These are phyloP conservation scores for Danionella cerebrum DNA, from an alignment of 2,113 vertebrate species.

Conservation along the genomic window DNA sequence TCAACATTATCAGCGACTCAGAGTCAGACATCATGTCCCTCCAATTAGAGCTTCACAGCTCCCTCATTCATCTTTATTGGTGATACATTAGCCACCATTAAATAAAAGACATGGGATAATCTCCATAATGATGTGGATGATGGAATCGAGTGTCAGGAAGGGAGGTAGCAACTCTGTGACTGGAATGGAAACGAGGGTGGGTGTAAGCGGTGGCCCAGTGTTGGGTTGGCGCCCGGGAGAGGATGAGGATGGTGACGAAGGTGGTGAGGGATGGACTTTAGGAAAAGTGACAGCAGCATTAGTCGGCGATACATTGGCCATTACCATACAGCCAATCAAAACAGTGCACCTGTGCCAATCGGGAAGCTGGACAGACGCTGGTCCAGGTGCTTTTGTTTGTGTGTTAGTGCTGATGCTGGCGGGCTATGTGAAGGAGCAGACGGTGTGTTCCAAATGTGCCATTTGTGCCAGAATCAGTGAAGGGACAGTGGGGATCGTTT, in stretches of 20 bases:
- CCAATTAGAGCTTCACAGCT: constrained; percentile 71
- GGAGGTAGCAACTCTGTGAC: constrained; percentile 53
- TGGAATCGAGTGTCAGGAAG: constrained; percentile 61
- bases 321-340: constrained; percentile 44
- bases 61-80: constrained; percentile 77
- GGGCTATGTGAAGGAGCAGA: constrained; percentile 50
- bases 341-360: constrained; percentile 56
- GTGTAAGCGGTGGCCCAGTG: background rate
- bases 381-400: constrained; percentile 57
- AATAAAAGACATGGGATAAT: constrained; percentile 69
- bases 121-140: constrained; percentile 72
- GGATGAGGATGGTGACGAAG: constrained; percentile 30
- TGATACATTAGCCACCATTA: constrained; percentile 73
- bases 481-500: constrained; percentile 45
- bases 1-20: constrained; percentile 53
- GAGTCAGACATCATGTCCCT: constrained; percentile 74
- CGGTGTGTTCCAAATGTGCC: constrained; percentile 41
- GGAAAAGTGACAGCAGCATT: constrained; percentile 27
- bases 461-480: constrained; percentile 40
- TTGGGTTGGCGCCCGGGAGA: constrained; percentile 22
- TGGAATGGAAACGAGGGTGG: constrained; percentile 52
- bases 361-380: constrained; percentile 57
- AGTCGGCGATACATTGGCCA: constrained; percentile 37
- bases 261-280: constrained; percentile 28
- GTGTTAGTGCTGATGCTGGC: constrained; percentile 30